Evolutionary conservation across 2,113 vertebrate species (phyloP).

Genomic region (Amphiprion ocellaris): DNA sequence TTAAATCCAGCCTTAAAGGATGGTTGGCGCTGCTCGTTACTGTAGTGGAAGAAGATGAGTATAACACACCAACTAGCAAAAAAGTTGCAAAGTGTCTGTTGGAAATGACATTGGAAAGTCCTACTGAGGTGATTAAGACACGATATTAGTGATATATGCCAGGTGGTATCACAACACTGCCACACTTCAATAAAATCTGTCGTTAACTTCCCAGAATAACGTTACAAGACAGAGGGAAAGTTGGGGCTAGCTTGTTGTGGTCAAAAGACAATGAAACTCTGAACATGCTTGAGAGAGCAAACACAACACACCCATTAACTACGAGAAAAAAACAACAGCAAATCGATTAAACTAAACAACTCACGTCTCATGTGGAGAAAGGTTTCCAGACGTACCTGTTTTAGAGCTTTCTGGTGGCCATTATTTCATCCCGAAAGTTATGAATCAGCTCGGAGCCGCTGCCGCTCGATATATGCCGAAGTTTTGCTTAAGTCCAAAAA

Average conservation of each 20-base stretch:
- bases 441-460: conserved; percentile 36
- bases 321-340: neutral
- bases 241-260: conserved; percentile 21
- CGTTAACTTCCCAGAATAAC: neutral
- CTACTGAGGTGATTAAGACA: neutral
- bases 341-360: accelerated
- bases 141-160: no score
- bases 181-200: neutral
- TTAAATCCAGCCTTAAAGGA: neutral
- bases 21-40: neutral
- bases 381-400: conserved; percentile 45
- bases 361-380: accelerated
- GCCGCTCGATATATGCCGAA: conserved; percentile 34
- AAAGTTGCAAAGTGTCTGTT: neutral
- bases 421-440: conserved; percentile 31
- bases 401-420: conserved; percentile 52
- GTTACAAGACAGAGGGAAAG: neutral
- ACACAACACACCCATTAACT: neutral
- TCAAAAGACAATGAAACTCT: conserved; percentile 60
- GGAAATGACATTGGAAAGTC: neutral
- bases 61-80: neutral
- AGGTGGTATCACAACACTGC: no score
- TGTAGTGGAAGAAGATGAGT: neutral
- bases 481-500: conserved; percentile 69
- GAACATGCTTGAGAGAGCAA: neutral